Conservation (phyloP, 2,888 invertebrate genomes). For the Cephus runcator region DNA sequence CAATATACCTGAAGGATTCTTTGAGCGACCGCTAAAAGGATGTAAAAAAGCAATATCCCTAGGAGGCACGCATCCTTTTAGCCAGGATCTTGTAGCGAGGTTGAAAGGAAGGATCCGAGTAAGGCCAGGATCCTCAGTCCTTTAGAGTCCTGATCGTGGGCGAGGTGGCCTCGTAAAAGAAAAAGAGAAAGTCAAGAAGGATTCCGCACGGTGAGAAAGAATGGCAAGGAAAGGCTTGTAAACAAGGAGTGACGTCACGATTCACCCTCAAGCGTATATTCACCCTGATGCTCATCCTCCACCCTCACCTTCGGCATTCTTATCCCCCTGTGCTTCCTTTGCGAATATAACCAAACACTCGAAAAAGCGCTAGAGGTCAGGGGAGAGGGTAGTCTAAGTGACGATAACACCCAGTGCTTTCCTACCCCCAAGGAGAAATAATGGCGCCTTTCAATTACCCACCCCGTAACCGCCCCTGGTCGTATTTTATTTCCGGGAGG, state of each 20-base stretch:
- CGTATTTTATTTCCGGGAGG: neutral
- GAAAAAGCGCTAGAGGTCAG: neutral
- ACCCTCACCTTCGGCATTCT: neutral
- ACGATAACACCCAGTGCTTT: neutral
- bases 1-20: constrained; percentile 17
- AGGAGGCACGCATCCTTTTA: neutral
- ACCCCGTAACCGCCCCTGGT: neutral
- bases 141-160: neutral
- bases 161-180: neutral
- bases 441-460: neutral
- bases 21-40: constrained; percentile 37
- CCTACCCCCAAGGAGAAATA: neutral
- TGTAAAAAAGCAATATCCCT: constrained; percentile 8
- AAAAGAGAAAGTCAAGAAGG: neutral
- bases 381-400: neutral
- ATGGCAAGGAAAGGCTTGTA: neutral
- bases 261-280: neutral
- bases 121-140: neutral
- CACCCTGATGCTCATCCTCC: neutral
- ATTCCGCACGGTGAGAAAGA: neutral
- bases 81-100: neutral
- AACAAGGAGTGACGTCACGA: neutral
- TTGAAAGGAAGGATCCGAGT: neutral
- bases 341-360: neutral
- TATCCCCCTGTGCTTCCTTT: neutral